Conservation (phyloP, 64 coral and sea anemone species). For the Actinia equina region DNA sequence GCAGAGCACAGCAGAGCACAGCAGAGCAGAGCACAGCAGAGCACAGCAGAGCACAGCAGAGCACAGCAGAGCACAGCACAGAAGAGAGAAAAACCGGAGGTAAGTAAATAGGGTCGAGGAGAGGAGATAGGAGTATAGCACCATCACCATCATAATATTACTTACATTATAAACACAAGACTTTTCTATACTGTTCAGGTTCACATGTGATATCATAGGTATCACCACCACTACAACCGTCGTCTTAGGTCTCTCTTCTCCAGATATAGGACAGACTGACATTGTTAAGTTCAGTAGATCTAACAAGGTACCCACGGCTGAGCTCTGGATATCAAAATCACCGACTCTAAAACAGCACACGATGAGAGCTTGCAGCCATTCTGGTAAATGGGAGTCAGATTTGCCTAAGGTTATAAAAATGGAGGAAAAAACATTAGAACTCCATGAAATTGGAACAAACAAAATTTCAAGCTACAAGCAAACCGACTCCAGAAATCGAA, state of each 20-base stretch:
- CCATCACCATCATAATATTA: too few species aligned
- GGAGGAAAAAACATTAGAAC: neutral
- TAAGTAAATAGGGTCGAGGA: too few species aligned
- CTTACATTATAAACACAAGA: conserved; percentile 89
- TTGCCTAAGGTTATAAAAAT: neutral
- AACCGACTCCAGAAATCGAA: too few species aligned
- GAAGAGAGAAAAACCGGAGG: neutral
- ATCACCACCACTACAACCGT: conserved; percentile 75
- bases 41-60: too few species aligned
- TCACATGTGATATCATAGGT: conserved; percentile 82
- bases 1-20: too few species aligned
- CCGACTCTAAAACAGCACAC: conserved; percentile 80
- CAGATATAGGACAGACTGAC: conserved; percentile 58
- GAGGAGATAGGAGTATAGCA: neutral
- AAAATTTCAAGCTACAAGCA: too few species aligned
- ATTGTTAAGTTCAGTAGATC: conserved; percentile 90
- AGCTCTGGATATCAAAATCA: conserved; percentile 90
- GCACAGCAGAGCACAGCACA: too few species aligned
- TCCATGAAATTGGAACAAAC: too few species aligned
- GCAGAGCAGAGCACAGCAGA: too few species aligned
- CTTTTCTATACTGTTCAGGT: conserved; percentile 73
- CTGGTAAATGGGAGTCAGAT: conserved; percentile 35
- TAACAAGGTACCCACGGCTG: conserved; percentile 80
- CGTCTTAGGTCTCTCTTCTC: conserved; percentile 25
- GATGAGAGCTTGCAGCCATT: conserved; percentile 83